Evolutionary conservation across 2,797 vertebrate species (phyloP), one percentile per base, ranked within the genome.

Genomic region (Decapterus maruadsi): DNA sequence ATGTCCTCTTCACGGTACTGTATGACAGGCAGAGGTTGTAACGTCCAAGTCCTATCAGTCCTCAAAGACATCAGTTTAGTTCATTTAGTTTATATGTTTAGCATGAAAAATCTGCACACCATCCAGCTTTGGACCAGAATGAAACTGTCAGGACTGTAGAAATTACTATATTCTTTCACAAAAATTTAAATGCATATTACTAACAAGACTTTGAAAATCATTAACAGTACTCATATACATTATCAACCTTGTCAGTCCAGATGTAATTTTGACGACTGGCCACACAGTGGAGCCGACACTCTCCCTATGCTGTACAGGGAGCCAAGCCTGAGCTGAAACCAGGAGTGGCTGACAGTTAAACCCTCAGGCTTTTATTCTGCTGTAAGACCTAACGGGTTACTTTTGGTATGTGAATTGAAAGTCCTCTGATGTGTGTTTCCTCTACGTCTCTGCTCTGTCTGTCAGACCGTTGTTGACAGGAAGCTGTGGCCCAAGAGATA

Each of bases 261-360:
- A 8, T 83, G 81, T 77, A 48, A 34, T 61, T 68, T 22, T 12
- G 34, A 7, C 1, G 7, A 60, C 4, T 75, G 43, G 16, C 87
- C 92, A 93, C 89, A 86, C 0, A 5, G 79, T 71, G 86, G 84
- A 10, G 84, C 80, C 84, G 22, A 40, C 48, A 11, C 66, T 72
- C 75, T 80, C 16, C 68, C 46, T 3, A 7, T 58, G 6, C 31
- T 34, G 6, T 34, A 26, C 20, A 26, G 20, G 22, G 51, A 53
- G 2, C 31, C 31, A 34, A 34, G 31, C 20, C 10, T 12, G 45
- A 45, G 12, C 45, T 46, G 19, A 20, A 20, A 50, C 48, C 48
- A 20, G n/a, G 8, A 4, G 48, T 20, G 40, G 31, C 43, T 63
- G 48, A 34, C 46, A 36, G 19, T 59, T 71, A 36, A 63, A 26